These are phyloP conservation scores for Diadumene lineata DNA, from an alignment of 92 coral and sea anemone genomes.

Conservation along the genomic window DNA sequence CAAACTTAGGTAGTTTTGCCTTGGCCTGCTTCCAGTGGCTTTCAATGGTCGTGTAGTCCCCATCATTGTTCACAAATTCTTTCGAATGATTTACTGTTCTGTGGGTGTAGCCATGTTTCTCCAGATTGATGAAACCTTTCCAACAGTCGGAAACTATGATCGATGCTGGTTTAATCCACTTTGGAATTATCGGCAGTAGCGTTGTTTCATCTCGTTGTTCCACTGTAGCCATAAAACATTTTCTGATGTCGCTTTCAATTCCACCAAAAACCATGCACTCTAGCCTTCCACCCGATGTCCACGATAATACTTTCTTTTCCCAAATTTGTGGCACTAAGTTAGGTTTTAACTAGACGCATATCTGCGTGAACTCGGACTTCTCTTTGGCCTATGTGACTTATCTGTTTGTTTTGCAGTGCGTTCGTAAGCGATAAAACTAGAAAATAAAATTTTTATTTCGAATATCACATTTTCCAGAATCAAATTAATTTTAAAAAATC, in stretches of 20 bases:
- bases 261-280: background rate
- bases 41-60: conserved; percentile 45
- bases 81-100: conserved; percentile 21
- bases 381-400: background rate
- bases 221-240: conserved; percentile 28
- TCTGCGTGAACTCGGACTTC: background rate
- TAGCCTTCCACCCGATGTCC: background rate
- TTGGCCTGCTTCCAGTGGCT: conserved; percentile 49
- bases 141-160: conserved; percentile 40
- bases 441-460: too few species aligned
- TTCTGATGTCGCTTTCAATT: conserved; percentile 22
- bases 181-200: conserved; percentile 9
- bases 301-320: background rate
- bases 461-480: too few species aligned
- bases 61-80: conserved; percentile 34
- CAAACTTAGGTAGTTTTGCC: conserved; percentile 33
- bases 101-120: conserved; percentile 40
- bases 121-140: conserved; percentile 39
- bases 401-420: too few species aligned
- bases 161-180: conserved; percentile 39
- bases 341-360: too few species aligned
- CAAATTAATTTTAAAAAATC: too few species aligned
- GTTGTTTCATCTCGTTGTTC: conserved; percentile 33
- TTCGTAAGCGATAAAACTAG: too few species aligned
- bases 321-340: too few species aligned